Base-by-base conservation (phyloP, 2,888 invertebrate genomes). In the Perizoma flavofasciatum region DNA sequence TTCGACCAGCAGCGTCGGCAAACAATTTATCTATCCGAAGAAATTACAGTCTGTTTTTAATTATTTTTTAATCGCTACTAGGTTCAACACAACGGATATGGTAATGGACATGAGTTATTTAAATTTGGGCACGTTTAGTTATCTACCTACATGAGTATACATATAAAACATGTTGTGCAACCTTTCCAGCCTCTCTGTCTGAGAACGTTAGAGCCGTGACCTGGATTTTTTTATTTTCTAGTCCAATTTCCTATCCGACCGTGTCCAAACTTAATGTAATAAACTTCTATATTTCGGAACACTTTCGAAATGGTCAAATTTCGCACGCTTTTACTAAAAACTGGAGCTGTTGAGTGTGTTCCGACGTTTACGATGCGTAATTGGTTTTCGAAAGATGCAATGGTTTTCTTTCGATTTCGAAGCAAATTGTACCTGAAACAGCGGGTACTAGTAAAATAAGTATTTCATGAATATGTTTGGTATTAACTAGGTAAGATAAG, bases 241-340 rank as follows among this genome's bases (percentile, higher is more conserved):
- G 80, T 83, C 81, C 82, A 84, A 85, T 88, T 88, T 89, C 86
- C 83, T 86, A 79, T 78, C 73, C 74, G 76, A 78, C 82, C 83
- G 83, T 82, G 83, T 83, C 83, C 79, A 80, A 84, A 78, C 79
- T 80, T 81, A 81, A 84, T 79, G 79, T 75, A 69, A 75, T 82
- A 81, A 86, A 85, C 82, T 83, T 84, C 81, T 83, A 82, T 76
- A 77, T 81, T 82, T 81, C 73, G 79, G 80, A 82, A 82, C 77
- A 81, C 79, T 84, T 85, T 86, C 81, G 77, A 82, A 84, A 82
- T 71, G 63, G 66, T 78, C 70, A 65, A 64, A 79, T 82, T 86
- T 82, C 75, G 75, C 81, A 83, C 78, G 78, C 78, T 81, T 81
- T 81, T 81, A 81, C 74, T 70, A 77, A 76, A 77, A 63, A 67